Evolutionary conservation across 2,888 invertebrate species (phyloP).

Genomic region (Ferrisia virgata): DNA sequence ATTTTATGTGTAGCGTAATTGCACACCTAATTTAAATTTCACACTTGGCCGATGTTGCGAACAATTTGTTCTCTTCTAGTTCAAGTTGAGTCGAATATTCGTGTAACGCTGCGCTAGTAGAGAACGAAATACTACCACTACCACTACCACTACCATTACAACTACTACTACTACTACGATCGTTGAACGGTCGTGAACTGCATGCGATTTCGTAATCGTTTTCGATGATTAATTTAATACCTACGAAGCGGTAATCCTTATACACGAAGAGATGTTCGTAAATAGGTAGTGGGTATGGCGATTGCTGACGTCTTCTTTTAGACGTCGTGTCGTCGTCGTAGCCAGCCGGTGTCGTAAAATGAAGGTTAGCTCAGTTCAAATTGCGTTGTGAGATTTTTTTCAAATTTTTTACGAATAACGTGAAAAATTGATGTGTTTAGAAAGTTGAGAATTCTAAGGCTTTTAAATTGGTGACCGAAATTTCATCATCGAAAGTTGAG

Average conservation of each 20-base stretch:
- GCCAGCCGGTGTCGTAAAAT: not conserved
- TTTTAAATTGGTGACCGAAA: too few relatives aligned
- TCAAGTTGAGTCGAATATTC: not conserved
- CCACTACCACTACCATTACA: too few relatives aligned
- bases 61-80: not conserved
- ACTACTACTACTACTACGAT: not conserved
- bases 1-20: not conserved
- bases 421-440: not conserved
- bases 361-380: not conserved
- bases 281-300: not conserved
- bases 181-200: not conserved
- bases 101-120: not conserved
- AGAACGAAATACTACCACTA: not conserved
- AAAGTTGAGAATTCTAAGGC: too few relatives aligned
- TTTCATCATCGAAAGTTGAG: too few relatives aligned
- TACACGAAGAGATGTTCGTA: not conserved
- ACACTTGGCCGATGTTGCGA: not conserved
- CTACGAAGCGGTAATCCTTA: not conserved
- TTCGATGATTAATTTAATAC: conserved; percentile 12
- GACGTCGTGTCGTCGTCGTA: too few relatives aligned
- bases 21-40: conserved; percentile 6
- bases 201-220: conserved; percentile 11
- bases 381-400: not conserved
- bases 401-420: too few relatives aligned
- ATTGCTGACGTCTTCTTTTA: not conserved